Evolutionary conservation across 2,797 vertebrate genomes (phyloP), one percentile per base, ranked within the genome.

Genomic region (Enteromius unitaeniatus): DNA sequence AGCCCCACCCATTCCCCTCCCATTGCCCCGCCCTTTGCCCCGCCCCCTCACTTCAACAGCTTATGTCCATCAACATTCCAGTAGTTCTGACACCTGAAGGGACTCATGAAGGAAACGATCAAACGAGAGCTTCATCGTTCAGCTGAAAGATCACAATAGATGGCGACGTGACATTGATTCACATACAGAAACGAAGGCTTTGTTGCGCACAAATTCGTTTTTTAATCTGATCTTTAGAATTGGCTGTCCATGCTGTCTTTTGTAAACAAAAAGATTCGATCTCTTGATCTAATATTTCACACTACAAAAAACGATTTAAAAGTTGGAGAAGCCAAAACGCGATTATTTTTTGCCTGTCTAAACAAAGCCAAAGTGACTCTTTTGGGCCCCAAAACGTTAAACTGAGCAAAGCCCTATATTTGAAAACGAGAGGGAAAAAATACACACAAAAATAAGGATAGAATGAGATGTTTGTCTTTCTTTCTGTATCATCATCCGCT

Each of bases 1-100:
- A 81, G 68, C 77, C 87, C 83, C 60, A 7, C 68, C 81, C 72
- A 42, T 60, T 68, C 7, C 85, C n/a, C 81, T 14, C 74, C 93
- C 75, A 58, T 67, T 58, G 70, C 81, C 88, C 81, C 53, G 8
- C 69, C 78, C 72, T 45, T 37, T 1, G 15, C 84, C 70, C 58
- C 67, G 34, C 73, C 78, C 68, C 67, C 31, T 67, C 73, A 79
- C 79, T 85, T 81, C 79, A 78, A 94, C 93, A 96, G 94, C 94
- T 95, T 95, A 93, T 92, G 92, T 93, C 90, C 90, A 93, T 93
- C 91, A 93, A 92, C 93, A 93, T 95, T 96, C 95, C 94, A 96
- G 95, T 96, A 96, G 95, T 95, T 95, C 92, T 94, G 87, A 88
- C 81, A 84, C 88, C 82, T 87, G 87, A 82, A 90, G 86, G 78